phyloP scores from a whole-genome alignment of 2,113 vertebrate species.

The Talpa occidentalis region DNA sequence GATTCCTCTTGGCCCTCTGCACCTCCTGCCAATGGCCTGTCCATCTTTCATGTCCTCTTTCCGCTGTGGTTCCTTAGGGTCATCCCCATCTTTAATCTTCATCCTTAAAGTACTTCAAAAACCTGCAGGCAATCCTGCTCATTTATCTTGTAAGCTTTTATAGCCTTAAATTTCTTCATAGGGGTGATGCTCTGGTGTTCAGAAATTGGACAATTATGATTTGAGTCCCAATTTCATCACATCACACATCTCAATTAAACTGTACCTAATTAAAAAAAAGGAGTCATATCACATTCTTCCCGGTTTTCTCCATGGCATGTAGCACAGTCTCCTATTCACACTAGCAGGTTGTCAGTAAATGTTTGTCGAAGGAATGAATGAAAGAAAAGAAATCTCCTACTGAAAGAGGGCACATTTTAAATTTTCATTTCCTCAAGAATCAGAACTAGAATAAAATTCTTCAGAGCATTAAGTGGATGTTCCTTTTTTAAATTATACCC shows the following conservation, averaged over 20 bases:
- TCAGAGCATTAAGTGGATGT: neutral
- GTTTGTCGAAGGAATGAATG: neutral
- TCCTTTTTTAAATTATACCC: neutral
- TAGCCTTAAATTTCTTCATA: neutral
- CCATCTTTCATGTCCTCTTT: neutral
- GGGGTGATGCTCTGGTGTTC: neutral
- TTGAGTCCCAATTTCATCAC: neutral
- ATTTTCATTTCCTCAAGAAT: slow-evolving; percentile 8
- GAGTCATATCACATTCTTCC: neutral
- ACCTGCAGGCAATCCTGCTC: neutral
- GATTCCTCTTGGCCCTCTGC: neutral
- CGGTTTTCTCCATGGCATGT: neutral
- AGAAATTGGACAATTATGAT: neutral
- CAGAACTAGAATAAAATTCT: slow-evolving; percentile 32
- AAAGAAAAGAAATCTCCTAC: slow-evolving; percentile 1
- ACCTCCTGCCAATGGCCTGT: neutral
- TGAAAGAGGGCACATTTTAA: neutral
- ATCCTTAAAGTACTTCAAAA: neutral
- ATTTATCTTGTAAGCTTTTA: neutral
- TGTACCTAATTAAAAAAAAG: neutral
- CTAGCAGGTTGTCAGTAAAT: neutral
- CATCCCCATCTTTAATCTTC: neutral
- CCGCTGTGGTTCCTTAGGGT: neutral
- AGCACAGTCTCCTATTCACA: neutral
- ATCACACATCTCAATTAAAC: neutral